Evolutionary conservation across 2,888 invertebrate species (phyloP).

Genomic region (Thecophora atra): DNA sequence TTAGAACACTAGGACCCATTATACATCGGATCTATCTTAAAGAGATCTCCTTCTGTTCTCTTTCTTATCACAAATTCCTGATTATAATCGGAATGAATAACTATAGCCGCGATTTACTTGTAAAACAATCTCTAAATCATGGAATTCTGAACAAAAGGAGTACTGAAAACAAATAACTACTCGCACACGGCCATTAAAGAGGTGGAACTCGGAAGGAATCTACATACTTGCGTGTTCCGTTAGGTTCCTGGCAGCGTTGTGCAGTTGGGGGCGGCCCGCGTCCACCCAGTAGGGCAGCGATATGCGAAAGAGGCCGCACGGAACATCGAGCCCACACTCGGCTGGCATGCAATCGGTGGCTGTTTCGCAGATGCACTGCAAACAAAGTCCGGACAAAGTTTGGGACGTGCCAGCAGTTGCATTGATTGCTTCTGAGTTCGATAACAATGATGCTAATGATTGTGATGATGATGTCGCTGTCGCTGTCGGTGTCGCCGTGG

Average conservation of each 20-base stretch:
- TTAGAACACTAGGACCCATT: no score
- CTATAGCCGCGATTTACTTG: neutral
- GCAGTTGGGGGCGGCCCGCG: slow-evolving; percentile 47
- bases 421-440: neutral
- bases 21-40: no score
- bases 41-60: no score
- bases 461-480: neutral
- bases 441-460: neutral
- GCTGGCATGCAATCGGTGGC: slow-evolving; percentile 46
- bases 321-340: slow-evolving; percentile 41
- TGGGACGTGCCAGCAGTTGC: slow-evolving; percentile 5
- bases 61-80: no score
- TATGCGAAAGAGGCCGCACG: slow-evolving; percentile 56
- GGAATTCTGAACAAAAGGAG: neutral
- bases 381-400: slow-evolving; percentile 45
- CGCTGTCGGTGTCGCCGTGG: neutral
- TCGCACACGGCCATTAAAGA: neutral
- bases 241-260: slow-evolving; percentile 2
- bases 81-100: no score
- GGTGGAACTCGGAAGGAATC: neutral
- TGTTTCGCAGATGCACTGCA: slow-evolving; percentile 54
- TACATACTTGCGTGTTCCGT: slow-evolving; percentile 2
- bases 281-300: slow-evolving; percentile 56
- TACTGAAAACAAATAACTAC: neutral
- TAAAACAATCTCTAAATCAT: neutral